Evolutionary conservation across 2,797 vertebrate genomes (phyloP), one percentile per base, ranked within the genome.

Genomic region (Periparus ater): DNA sequence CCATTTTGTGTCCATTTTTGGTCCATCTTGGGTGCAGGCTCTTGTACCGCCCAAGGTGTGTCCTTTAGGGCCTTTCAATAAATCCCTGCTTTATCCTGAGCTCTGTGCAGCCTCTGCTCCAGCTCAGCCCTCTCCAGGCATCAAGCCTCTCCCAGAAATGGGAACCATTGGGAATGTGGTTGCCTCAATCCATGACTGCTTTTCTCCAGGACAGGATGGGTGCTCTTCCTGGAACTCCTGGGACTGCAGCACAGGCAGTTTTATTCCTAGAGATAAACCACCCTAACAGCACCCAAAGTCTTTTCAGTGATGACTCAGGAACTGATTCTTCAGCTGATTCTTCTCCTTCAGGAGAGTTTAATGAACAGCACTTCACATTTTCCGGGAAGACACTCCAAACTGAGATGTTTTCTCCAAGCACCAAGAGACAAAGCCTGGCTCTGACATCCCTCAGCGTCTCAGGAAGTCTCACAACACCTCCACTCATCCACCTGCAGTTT

Each of bases 301-400:
- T 89, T 53, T 47, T 17, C 79, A 73, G 70, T 36, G 79, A 36
- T 94, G 88, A 96, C 23, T 95, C 94, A 94, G 67, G 75, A 88
- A 54, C 53, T 88, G 51, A 72, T 92, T 80, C 76, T 83, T 87
- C 38, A 88, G 58, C 53, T 88, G 51, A 72, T 91, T 77, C 76
- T 83, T 87, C 38, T 40, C 38, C 38, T 40, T 40, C 58, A 67
- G 73, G 25, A 54, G 42, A 48, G 27, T 62, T 88, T 85, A 58
- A 93, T 65, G 89, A 94, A 71, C 7, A 80, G 76, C 88, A 63
- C 45, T 77, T 50, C 26, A 47, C 44, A 80, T 53, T 0, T 36
- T 36, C 57, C 89, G 67, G 71, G 61, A 85, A 91, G 53, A 65
- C 83, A 68, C 50, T 94, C 60, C 80, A 82, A 71, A 44, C 7